Evolutionary conservation across 2,888 invertebrate genomes (phyloP), one percentile per base, ranked within the genome.

Genomic region (Protonemura montana): DNA sequence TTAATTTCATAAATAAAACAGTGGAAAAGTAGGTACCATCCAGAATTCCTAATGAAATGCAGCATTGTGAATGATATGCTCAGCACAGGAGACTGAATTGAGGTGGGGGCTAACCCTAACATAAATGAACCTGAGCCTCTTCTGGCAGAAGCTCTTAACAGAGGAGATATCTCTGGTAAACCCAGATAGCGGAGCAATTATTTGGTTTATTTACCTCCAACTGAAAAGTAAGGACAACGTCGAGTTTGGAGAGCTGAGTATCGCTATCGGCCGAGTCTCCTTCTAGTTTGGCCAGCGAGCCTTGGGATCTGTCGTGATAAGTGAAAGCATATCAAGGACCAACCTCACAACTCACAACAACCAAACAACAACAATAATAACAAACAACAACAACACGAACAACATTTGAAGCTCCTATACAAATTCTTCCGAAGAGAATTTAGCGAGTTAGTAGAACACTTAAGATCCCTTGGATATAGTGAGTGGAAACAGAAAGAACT

Each of bases 201-300:
- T 35, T 59, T 59, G 2, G 1, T 59, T 59, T 82, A 88, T 91
- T 93, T 93, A 98, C 97, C 95, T 99, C 98, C 89, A 99, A 94
- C 92, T 98, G 98, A 93, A 99, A 99, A 88, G 98, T 97, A 89
- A 99, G 94, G 86, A 98, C 98, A 89, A 99, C 99, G 93, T 99
- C 99, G 93, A 98, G 95, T 94, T 99, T 99, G 89, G 98, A 98
- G 88, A 99, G 94, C 90, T 97, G 97, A 84, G 98, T 96, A 92
- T 99, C 98, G 89, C 96, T 97, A 91, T 99, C 99, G 86, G 98
- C 98, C 83, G 97, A 96, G 91, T 98, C 98, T 89, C 96, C 96
- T 91, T 99, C 99, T 92, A 98, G 93, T 93, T 98, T 97, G 89
- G 96, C 97, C 92, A 98, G 94, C 90, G 97, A 97, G 91, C 97